These are phyloP conservation scores for Spondyliosoma cantharus DNA, from an alignment of 2,797 vertebrate species.

Conservation along the genomic window DNA sequence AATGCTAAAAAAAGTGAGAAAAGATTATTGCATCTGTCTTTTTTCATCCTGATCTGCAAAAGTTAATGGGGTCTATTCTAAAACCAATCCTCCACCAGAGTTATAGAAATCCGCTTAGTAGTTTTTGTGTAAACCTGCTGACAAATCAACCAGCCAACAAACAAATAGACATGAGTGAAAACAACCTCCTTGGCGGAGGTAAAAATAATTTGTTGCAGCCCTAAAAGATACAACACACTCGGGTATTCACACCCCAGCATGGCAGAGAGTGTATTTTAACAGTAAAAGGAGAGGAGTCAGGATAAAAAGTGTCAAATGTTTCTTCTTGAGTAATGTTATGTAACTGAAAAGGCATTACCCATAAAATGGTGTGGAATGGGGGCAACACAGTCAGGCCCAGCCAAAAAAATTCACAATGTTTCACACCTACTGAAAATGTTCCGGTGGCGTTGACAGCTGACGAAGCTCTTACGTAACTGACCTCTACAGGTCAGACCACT, in stretches of 20 bases:
- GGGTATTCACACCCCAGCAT: not conserved
- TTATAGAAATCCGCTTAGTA: too few relatives aligned
- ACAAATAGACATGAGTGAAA: too few relatives aligned
- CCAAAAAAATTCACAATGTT: slow-evolving; percentile 49
- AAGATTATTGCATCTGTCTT: too few relatives aligned
- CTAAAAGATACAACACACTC: not conserved
- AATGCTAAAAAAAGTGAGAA: too few relatives aligned
- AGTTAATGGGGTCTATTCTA: too few relatives aligned
- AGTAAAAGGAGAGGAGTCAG: not conserved
- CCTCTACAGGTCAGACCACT: slow-evolving; percentile 47
- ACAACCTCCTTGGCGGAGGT: too few relatives aligned
- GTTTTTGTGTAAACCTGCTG: too few relatives aligned
- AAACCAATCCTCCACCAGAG: too few relatives aligned
- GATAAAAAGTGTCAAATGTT: not conserved
- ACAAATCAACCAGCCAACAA: too few relatives aligned
- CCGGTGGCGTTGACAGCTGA: slow-evolving; percentile 66
- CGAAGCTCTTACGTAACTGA: slow-evolving; percentile 62
- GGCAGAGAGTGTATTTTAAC: not conserved
- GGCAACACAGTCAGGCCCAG: slow-evolving; percentile 28
- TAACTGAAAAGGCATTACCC: slow-evolving; percentile 41
- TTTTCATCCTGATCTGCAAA: too few relatives aligned
- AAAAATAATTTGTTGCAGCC: not conserved
- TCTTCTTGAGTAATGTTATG: slow-evolving; percentile 46
- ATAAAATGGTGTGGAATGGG: slow-evolving; percentile 32
- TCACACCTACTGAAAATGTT: slow-evolving; percentile 72